Evolutionary conservation across 2,888 invertebrate genomes (phyloP), one percentile per base, ranked within the genome.

Genomic region (Micropterix aruncella): DNA sequence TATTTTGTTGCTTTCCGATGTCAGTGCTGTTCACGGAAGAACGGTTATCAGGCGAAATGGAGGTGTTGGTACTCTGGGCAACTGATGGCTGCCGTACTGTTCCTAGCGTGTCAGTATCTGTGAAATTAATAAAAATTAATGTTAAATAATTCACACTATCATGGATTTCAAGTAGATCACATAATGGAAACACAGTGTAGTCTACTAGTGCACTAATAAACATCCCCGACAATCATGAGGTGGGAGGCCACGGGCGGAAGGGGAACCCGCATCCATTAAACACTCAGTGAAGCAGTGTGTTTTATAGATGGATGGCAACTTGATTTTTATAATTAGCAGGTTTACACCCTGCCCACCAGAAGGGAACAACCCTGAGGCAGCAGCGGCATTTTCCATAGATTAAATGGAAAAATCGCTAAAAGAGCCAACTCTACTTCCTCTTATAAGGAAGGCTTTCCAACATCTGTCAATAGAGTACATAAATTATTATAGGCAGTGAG

Each of bases 1-100:
- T 76, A 16, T 78, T 75, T 52, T 69, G 70, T 16, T 69, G 69
- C 40, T 74, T 74, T 37, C 73, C 74, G 1, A 76, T 70, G 47
- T 79, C 79, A 43, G 74, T 70, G 49, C 75, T 63, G 53, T 70
- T 66, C 1, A 70, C 60, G 0, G 71, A 71, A 0, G 70, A 69
- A 0, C 70, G 56, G 52, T 69, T 69, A 51, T 71, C 71, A 0
- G 60, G 64, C 1, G 70, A 68, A 44, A 49, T 49, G 19, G 49
- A 43, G 18, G 45, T 47, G 40, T 46, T 49, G n/a, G 38, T 41
- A 44, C 51, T 51, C 7, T 46, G 51, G 0, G 70, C 70, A 49
- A 60, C 65, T 0, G 68, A 60, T 38, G 49, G 47, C 41, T 47
- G 44, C 16, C 44, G 46, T 40, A 41, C 49, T 3, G 51, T 47